These are phyloP conservation scores for Isoperla grammatica DNA, from an alignment of 2,888 invertebrate species.

Conservation along the genomic window DNA sequence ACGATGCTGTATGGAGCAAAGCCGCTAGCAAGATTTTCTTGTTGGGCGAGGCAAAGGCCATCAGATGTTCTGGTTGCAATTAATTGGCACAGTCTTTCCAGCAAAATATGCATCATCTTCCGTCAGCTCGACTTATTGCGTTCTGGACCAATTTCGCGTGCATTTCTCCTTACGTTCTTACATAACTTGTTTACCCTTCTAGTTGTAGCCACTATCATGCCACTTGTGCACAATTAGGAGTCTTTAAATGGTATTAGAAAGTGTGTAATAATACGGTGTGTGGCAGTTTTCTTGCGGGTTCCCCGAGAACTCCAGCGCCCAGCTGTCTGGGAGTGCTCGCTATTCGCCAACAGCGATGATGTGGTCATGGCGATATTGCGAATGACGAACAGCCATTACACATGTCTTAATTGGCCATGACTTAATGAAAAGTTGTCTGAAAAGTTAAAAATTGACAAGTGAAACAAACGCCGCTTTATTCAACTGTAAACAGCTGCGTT, in stretches of 20 bases:
- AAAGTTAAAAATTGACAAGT: conserved; percentile 7
- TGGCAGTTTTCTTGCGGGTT: conserved; percentile 10
- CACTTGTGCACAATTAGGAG: neutral
- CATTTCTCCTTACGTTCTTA: neutral
- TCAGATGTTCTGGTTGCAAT: neutral
- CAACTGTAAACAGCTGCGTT: neutral
- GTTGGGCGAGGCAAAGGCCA: neutral
- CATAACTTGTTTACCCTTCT: neutral
- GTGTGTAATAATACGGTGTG: conserved; percentile 8
- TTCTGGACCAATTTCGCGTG: conserved; percentile 1
- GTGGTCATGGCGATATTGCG: neutral
- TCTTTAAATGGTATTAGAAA: conserved; percentile 13
- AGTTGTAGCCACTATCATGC: neutral
- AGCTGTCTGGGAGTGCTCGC: conserved; percentile 1
- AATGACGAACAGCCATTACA: conserved; percentile 12
- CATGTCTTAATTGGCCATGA: conserved; percentile 16
- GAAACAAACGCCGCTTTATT: conserved; percentile 11
- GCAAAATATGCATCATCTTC: neutral
- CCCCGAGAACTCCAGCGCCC: conserved; percentile 2
- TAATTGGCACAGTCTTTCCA: conserved; percentile 8
- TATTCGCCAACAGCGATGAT: too few species aligned
- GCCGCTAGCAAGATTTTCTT: too few species aligned
- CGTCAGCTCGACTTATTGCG: neutral
- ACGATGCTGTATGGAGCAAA: too few species aligned
- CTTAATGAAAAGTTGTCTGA: conserved; percentile 6